These are phyloP conservation scores for Diglossa cyanea DNA, from an alignment of 2,797 vertebrate species.

Conservation along the genomic window DNA sequence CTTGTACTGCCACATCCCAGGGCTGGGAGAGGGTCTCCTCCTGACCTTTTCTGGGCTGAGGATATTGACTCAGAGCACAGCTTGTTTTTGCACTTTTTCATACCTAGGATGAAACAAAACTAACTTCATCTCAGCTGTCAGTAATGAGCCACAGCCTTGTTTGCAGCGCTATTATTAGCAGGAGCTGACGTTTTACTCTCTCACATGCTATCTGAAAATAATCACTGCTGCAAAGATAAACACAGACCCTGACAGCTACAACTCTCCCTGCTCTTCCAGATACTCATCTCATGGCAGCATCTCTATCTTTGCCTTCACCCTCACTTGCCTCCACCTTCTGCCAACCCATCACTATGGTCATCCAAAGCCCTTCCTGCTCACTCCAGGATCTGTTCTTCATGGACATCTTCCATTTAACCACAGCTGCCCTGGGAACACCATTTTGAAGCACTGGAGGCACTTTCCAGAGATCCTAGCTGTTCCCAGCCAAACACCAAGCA, in stretches of 20 bases:
- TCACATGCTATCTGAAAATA: slow-evolving; percentile 41
- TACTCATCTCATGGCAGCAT: background rate
- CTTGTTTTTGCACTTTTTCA: background rate
- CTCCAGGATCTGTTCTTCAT: background rate
- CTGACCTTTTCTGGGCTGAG: background rate
- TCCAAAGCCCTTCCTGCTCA: background rate
- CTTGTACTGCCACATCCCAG: too few species aligned
- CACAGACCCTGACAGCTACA: background rate
- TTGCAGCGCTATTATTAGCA: slow-evolving; percentile 11
- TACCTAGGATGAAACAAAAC: slow-evolving; percentile 9
- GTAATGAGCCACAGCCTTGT: background rate
- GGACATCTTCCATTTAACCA: background rate
- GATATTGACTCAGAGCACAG: background rate
- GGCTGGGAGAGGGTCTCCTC: background rate
- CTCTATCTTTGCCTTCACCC: background rate
- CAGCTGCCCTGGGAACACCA: background rate
- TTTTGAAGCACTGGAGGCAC: background rate
- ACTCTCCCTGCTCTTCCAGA: background rate
- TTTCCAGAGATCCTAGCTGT: background rate
- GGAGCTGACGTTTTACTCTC: slow-evolving; percentile 18
- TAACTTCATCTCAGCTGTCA: slow-evolving; percentile 35
- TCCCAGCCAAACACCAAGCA: background rate
- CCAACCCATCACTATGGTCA: background rate
- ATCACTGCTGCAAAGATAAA: slow-evolving; percentile 47
- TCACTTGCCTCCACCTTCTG: background rate